These are phyloP conservation scores for Melanotaenia trifasciata DNA, from an alignment of 2,797 vertebrate species.

Conservation along the genomic window DNA sequence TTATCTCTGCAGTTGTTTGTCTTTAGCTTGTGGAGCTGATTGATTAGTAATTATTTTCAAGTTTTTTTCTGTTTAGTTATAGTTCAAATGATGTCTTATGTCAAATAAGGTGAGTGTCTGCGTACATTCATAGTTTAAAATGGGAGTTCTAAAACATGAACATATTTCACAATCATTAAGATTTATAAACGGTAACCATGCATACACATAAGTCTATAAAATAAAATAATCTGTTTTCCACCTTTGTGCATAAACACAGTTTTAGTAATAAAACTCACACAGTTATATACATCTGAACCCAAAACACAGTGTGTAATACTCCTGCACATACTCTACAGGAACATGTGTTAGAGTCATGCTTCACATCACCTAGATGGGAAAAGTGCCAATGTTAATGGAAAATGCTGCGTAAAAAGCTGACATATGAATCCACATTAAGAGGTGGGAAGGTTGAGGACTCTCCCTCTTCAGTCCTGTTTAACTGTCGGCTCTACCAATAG, in stretches of 20 bases:
- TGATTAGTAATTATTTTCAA: too few relatives aligned
- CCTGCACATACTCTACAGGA: background rate
- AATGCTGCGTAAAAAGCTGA: background rate
- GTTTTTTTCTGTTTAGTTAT: too few relatives aligned
- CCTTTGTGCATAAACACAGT: too few relatives aligned
- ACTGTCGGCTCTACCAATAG: too few relatives aligned
- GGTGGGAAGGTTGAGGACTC: background rate
- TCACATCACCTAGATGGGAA: background rate
- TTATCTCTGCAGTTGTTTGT: too few relatives aligned
- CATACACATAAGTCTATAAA: background rate
- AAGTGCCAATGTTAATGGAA: background rate
- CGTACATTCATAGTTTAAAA: background rate
- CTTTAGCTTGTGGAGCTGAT: too few relatives aligned
- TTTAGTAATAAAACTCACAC: too few relatives aligned
- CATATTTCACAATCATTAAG: background rate
- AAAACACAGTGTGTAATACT: background rate
- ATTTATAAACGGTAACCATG: background rate
- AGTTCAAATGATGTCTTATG: too few relatives aligned
- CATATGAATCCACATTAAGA: background rate
- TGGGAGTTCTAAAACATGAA: background rate
- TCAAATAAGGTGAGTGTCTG: too few relatives aligned
- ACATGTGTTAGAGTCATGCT: background rate
- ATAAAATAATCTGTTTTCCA: too few relatives aligned
- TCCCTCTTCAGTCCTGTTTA: background rate
- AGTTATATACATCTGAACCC: too few relatives aligned